Base-by-base conservation (phyloP, 2,797 vertebrate species). In the Orestias chungarensis region DNA sequence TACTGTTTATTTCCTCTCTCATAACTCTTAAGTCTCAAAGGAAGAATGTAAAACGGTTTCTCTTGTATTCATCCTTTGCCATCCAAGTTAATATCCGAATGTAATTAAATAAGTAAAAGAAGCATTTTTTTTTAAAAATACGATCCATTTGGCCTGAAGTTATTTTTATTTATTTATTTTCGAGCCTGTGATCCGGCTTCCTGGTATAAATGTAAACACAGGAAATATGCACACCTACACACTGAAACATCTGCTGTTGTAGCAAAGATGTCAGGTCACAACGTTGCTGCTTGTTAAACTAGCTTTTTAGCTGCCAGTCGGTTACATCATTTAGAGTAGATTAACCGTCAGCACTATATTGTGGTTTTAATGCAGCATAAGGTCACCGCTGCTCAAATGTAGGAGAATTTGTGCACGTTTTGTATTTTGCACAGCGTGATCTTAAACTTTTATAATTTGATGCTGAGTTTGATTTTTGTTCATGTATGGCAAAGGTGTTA, bases 331-430 rank as follows among this genome's bases (percentile, higher is more conserved):
- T 77, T 61, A 66, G 38, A 71, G 44, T 81, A 75, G 74, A 80
- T 75, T 82, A 79, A 76, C 78, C 52, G 57, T 31, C 43, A 69
- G 55, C 75, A 27, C 59, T 62, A 25, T 44, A 64, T 44, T 81
- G 57, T 66, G 74, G 46, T 91, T 80, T 89, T 71, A 78, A 87
- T 88, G 66, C 88, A 90, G 88, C 85, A 82, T 72, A 66, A 86
- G 74, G 31, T 82, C 81, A 73, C 80, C 89, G 72, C 84, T 89
- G 72, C 82, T 84, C 78, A 88, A 87, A 89, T 89, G 84, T 88
- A 90, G 91, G 89, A 89, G 76, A 73, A 75, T 47, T 4, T 46
- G 71, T 76, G 27, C 1, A 0, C 6, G 6, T 74, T 54, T 65
- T 76, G 20, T 77, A 78, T 61, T 68, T 75, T 33, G 65, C 55